phyloP scores from a whole-genome alignment of 2,888 invertebrate genomes.

The Neoascia interrupta region DNA sequence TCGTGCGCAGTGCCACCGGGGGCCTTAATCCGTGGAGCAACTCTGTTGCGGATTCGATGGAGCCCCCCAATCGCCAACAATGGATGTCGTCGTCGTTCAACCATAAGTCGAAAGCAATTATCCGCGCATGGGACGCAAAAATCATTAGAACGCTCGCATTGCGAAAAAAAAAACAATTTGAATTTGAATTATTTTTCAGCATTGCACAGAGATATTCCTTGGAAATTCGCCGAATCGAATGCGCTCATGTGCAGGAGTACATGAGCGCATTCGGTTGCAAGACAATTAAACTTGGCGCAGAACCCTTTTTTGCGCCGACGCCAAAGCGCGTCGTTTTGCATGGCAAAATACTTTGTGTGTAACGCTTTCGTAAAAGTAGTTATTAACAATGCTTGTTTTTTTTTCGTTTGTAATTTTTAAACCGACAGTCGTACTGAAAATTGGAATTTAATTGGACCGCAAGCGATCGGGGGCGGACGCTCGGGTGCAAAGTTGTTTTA shows the following conservation, averaged over 20 bases:
- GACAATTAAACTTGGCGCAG: conserved; percentile 21
- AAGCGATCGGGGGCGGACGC: conserved; percentile 12
- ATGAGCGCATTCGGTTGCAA: conserved; percentile 13
- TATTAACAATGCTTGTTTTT: no score
- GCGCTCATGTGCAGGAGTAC: conserved; percentile 16
- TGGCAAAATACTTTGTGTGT: conserved; percentile 50
- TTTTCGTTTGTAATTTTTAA: no score
- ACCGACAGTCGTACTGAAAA: conserved; percentile 33
- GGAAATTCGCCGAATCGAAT: conserved; percentile 55
- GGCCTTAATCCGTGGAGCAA: no score
- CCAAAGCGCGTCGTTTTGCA: conserved; percentile 43
- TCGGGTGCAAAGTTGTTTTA: conserved; percentile 55
- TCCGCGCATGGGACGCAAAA: conserved; percentile 25
- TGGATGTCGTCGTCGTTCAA: no score
- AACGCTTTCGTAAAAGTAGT: conserved; percentile 55
- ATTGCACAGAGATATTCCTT: conserved; percentile 19
- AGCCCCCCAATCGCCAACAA: no score
- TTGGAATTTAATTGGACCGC: conserved; percentile 64
- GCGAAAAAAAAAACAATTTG: conserved; percentile 63
- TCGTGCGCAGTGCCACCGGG: conserved; percentile 52
- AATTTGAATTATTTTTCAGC: conserved; percentile 67
- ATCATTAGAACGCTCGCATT: conserved; percentile 59
- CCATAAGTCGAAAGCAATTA: conserved; percentile 37
- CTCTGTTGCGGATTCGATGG: conserved; percentile 32
- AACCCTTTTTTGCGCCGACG: conserved; percentile 52